Evolutionary conservation across 2,797 vertebrate genomes (phyloP), one percentile per base, ranked within the genome.

Genomic region (Pteronotus mesoamericanus): DNA sequence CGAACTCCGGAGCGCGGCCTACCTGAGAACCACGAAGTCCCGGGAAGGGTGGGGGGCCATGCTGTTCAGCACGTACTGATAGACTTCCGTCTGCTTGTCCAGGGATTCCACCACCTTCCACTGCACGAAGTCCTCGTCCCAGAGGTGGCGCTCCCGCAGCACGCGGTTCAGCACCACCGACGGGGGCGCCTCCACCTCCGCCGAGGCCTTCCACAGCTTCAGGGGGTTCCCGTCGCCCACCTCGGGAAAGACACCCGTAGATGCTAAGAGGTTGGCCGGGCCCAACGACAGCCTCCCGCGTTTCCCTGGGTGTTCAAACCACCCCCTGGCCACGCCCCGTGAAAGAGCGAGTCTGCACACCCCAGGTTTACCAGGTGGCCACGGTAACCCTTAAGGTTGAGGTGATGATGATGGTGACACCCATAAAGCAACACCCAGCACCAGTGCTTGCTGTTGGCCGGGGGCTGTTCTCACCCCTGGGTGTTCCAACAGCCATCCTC

Each of bases 11-110:
- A 21, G 92, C 2, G 9, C 2, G 1, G 53, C 89, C 86, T 94
- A 99, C 99, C 99, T 99, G 96, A 99, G 99, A 89, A 99, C 98
- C 0, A 99, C 98, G 82, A 99, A 99, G 98, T 99, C 99, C 95
- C 99, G 98, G 98, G 99, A 98, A 0, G 99, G 99, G 95, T 99
- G 99, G 9, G 99, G 99, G 29, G 99, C 99, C 99, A 99, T 99
- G 94, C 99, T 99, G 96, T 99, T 99, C 94, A 99, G 97, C 96
- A 99, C 99, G 4, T 99, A 99, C 97, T 99, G 99, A 95, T 99
- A 99, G 98, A 99, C 98, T 96, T 99, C 99, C 0, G 99, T 99
- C 95, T 99, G 99, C 96, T 99, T 99, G 98, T 99, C 99, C 96
- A 99, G 97, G 1, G 98, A 99, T 97, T 99, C 99, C 1, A 99